Conservation (phyloP, 2,113 vertebrate genomes). For the Nothocercus julius region DNA sequence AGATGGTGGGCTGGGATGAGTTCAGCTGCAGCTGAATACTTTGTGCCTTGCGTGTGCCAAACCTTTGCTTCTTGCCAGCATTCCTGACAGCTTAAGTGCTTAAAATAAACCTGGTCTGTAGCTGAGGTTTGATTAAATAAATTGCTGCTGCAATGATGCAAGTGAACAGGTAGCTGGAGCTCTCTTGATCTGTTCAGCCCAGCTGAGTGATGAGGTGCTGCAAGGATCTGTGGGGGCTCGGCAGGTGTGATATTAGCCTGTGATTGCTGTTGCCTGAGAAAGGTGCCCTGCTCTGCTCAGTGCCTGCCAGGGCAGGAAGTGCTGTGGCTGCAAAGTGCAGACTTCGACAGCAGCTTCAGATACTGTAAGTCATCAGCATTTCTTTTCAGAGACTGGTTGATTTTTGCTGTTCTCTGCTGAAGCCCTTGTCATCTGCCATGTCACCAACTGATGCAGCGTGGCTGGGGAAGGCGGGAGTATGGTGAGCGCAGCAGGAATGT, state of each 20-base stretch:
- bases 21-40: not conserved
- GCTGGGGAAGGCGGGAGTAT: not conserved
- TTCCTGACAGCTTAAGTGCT: not conserved
- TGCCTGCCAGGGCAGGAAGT: not conserved
- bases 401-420: not conserved
- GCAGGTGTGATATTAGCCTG: not conserved
- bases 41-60: not conserved
- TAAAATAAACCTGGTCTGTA: not conserved
- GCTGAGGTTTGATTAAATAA: not conserved
- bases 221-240: not conserved
- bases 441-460: rapidly evolving
- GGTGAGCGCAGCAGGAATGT: not conserved
- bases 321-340: not conserved
- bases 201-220: not conserved
- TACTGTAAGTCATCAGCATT: not conserved
- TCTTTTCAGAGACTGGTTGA: not conserved
- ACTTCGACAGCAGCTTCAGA: not conserved
- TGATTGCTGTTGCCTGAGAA: not conserved
- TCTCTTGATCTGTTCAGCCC: not conserved
- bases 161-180: not conserved
- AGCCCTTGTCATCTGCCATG: rapidly evolving
- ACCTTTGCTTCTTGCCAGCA: not conserved
- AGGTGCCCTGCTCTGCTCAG: not conserved
- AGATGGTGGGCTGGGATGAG: not conserved
- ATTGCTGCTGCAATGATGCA: not conserved